A percentile compares a stretch with the other conserved stretches of the same genome.
These are phyloP conservation scores for Hipposideros larvatus DNA, from an alignment of 2,797 vertebrate species.

Conservation along the genomic window DNA sequence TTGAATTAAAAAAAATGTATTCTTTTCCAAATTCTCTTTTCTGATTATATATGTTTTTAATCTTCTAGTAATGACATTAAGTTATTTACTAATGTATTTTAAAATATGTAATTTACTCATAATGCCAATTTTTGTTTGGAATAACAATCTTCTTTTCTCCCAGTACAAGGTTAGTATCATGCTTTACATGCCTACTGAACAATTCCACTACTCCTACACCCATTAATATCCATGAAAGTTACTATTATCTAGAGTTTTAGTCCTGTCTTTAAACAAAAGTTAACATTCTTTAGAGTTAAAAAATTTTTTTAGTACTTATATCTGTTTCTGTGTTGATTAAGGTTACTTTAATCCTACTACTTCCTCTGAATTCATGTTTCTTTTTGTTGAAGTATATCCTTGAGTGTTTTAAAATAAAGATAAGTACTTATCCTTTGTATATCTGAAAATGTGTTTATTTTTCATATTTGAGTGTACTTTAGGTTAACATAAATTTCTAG, in stretches of 20 bases:
- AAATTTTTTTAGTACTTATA: neutral
- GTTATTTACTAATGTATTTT: neutral
- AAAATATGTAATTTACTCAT: neutral
- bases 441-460: neutral
- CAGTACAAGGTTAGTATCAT: neutral
- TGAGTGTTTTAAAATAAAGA: neutral
- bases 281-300: neutral
- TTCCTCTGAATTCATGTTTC: neutral
- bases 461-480: neutral
- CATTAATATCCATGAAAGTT: neutral
- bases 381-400: neutral
- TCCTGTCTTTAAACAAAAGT: neutral
- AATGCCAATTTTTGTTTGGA: neutral
- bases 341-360: neutral
- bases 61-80: neutral
- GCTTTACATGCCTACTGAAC: neutral
- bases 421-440: neutral
- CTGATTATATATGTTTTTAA: neutral
- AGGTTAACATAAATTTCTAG: neutral
- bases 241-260: neutral
- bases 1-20: neutral
- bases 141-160: neutral
- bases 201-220: neutral
- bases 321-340: neutral
- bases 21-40: neutral